Conservation (phyloP, 2,113 vertebrate species). For the Ageneiosus marmoratus region DNA sequence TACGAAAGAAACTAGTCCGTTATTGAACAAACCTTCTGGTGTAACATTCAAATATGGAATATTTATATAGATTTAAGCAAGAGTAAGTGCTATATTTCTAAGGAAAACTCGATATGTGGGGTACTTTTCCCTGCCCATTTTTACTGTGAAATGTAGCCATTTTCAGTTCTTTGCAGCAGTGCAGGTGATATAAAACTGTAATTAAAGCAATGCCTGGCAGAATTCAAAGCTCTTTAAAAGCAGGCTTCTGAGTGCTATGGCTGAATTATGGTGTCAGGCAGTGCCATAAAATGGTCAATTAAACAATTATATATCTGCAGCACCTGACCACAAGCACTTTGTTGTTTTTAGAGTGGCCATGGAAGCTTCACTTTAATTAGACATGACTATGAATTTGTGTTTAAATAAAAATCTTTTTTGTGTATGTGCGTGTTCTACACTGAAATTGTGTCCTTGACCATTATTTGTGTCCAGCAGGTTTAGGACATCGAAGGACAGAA, state of each 20-base stretch:
- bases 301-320: constrained; percentile 66
- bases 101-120: neutral
- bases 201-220: constrained; percentile 66
- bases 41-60: neutral
- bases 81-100: neutral
- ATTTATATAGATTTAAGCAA: neutral
- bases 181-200: constrained; percentile 64
- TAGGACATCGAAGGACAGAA: constrained; percentile 18
- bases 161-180: constrained; percentile 10
- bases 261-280: constrained; percentile 59
- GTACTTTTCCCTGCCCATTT: neutral
- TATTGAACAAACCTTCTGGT: neutral
- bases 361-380: neutral
- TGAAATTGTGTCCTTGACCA: neutral
- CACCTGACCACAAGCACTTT: constrained; percentile 57
- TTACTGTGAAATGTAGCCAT: neutral
- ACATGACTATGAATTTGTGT: neutral
- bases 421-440: neutral
- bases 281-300: constrained; percentile 74
- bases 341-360: constrained; percentile 51
- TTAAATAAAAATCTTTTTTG: neutral
- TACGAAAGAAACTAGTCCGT: neutral
- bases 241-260: constrained; percentile 57
- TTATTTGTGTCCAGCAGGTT: constrained; percentile 12
- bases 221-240: constrained; percentile 59